Conservation (phyloP, 2,797 vertebrate genomes). For the Sebastes taczanowskii region DNA sequence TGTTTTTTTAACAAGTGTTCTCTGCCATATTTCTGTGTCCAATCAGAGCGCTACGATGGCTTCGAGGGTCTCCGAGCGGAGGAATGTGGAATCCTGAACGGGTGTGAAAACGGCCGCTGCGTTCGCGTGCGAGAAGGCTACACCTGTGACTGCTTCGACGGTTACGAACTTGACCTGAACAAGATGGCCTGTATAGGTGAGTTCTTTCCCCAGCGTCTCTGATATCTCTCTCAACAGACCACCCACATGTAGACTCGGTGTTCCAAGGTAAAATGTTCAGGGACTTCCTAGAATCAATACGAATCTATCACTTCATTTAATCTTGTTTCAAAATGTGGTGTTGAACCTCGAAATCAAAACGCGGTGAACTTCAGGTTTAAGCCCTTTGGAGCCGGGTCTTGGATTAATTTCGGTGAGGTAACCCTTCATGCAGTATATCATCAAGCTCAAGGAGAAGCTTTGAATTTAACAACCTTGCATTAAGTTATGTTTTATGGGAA, state of each 20-base stretch:
- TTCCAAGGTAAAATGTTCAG: constrained; percentile 21
- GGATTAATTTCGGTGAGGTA: constrained; percentile 56
- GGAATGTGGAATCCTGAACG: constrained; percentile 85
- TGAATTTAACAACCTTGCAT: constrained; percentile 65
- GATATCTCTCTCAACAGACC: constrained; percentile 7
- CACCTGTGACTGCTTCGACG: constrained; percentile 87
- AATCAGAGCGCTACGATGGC: constrained; percentile 71
- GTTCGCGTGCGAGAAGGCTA: constrained; percentile 85
- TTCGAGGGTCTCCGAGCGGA: constrained; percentile 85
- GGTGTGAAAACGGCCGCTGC: constrained; percentile 86
- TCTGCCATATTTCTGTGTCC: constrained; percentile 5
- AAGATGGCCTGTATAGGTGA: constrained; percentile 79
- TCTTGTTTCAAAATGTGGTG: constrained; percentile 24
- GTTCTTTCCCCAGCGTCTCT: constrained; percentile 7
- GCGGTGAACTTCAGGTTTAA: constrained; percentile 33
- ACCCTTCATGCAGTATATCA: constrained; percentile 51
- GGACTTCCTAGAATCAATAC: constrained; percentile 26
- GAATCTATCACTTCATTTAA: constrained; percentile 33
- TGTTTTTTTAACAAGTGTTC: not conserved
- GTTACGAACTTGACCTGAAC: constrained; percentile 77
- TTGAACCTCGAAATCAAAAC: constrained; percentile 44
- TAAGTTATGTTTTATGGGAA: constrained; percentile 68
- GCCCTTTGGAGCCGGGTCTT: constrained; percentile 34
- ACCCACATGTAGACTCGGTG: not conserved
- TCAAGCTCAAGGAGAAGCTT: constrained; percentile 58